A percentile compares a stretch with the other conserved stretches of the same genome.
These are phyloP conservation scores for Hydropotes inermis DNA, from an alignment of 2,113 vertebrate genomes.

Conservation along the genomic window DNA sequence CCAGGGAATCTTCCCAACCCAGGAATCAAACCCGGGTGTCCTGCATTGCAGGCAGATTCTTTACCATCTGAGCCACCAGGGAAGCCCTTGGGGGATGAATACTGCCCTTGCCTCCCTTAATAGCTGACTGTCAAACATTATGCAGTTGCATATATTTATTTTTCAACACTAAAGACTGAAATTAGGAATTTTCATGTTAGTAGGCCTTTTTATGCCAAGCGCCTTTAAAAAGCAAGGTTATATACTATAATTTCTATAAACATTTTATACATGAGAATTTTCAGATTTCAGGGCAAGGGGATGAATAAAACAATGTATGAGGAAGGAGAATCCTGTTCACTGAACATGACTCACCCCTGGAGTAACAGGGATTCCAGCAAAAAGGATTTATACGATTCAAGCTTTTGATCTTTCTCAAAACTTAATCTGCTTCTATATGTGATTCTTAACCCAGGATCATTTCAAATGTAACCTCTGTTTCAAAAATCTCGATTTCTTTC, in stretches of 20 bases:
- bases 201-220: background rate
- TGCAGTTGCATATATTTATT: background rate
- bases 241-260: background rate
- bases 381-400: background rate
- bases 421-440: background rate
- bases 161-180: conserved; percentile 4
- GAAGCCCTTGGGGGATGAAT: background rate
- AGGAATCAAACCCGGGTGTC: background rate
- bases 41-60: background rate
- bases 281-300: background rate
- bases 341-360: background rate
- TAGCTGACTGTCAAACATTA: background rate
- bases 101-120: background rate
- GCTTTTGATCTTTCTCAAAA: background rate
- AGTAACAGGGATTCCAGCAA: background rate
- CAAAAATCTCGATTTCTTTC: background rate
- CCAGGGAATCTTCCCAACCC: background rate
- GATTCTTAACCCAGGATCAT: background rate
- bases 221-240: background rate
- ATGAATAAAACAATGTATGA: background rate
- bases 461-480: background rate
- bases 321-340: background rate
- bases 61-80: background rate
- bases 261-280: background rate
- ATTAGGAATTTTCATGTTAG: background rate